Evolutionary conservation across 2,888 invertebrate species (phyloP), one percentile per base, ranked within the genome.

Genomic region (Cephalotes varians): DNA sequence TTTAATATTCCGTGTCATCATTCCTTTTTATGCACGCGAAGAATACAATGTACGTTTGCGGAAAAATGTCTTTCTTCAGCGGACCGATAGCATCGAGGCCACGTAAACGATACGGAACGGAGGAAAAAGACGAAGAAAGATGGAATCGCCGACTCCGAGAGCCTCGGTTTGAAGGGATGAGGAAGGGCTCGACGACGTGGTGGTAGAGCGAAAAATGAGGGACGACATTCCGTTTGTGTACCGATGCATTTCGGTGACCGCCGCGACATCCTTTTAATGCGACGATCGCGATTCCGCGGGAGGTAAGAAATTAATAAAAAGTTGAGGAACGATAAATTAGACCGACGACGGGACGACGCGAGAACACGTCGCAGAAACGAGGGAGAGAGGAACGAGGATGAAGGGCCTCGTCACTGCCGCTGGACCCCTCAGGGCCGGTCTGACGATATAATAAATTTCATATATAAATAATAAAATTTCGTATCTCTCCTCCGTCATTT

Each of bases 311-410:
- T 94, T 94, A 94, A 94, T 94, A 94, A 94, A 94, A 94, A 94
- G 92, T 94, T 92, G 93, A 93, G 92, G 93, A 94, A 94, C 94
- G 94, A 94, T 94, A 94, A 94, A 94, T 94, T 94, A 94, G 94
- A 87, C 92, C 93, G 93, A 88, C 87, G 90, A 90, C 88, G 88
- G 87, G 89, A 83, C 87, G 87, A 86, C 89, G 89, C 90, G 91
- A 90, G 89, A 87, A 88, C 77, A 80, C 69, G 64, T 56, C 71
- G 80, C 56, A 73, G 81, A 81, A 76, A 82, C 71, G 79, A 81
- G 49, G 67, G 80, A 56, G 71, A 67, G 62, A 31, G 64, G 28
- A 44, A 64, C 12, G 44, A 18, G 47, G 40, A 37, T 31, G 60
- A 67, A 58, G 40, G 40, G 31, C 54, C 37, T 65, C 67, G 34